These are phyloP conservation scores for Nannospalax galili DNA, from an alignment of 2,113 vertebrate species.

Conservation along the genomic window DNA sequence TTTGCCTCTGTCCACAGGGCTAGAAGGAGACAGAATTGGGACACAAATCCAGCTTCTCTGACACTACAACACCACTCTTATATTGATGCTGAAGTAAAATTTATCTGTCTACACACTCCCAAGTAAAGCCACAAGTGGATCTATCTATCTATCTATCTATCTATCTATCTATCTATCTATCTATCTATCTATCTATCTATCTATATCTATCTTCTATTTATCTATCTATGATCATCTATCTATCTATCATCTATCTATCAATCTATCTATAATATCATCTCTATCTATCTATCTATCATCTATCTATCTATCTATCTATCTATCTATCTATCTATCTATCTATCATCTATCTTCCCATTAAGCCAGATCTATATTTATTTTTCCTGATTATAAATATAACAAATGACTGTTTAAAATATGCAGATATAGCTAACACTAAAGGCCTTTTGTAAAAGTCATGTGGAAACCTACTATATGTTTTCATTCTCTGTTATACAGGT, in stretches of 20 bases:
- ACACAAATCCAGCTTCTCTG: background rate
- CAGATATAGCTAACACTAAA: background rate
- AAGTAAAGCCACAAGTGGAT: background rate
- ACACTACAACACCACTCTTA: background rate
- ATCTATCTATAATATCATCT: background rate
- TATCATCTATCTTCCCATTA: background rate
- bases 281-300: background rate
- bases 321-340: background rate
- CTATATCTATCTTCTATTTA: background rate
- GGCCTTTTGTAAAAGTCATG: background rate
- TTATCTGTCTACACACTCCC: background rate
- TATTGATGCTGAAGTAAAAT: constrained; percentile 34
- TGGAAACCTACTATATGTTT: background rate
- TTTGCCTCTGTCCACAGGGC: background rate
- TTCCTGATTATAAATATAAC: constrained; percentile 40
- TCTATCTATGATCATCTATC: background rate
- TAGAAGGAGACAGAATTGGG: background rate
- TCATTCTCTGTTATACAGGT: background rate
- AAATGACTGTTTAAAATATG: constrained; percentile 29
- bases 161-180: background rate
- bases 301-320: background rate
- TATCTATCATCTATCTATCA: too few species aligned
- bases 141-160: background rate
- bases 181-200: background rate
- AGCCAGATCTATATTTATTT: background rate